Percentiles rank a stretch among this genome's conserved stretches.
Evolutionary conservation across 2,113 vertebrate species (phyloP).

Genomic region (Raphicerus campestris): DNA sequence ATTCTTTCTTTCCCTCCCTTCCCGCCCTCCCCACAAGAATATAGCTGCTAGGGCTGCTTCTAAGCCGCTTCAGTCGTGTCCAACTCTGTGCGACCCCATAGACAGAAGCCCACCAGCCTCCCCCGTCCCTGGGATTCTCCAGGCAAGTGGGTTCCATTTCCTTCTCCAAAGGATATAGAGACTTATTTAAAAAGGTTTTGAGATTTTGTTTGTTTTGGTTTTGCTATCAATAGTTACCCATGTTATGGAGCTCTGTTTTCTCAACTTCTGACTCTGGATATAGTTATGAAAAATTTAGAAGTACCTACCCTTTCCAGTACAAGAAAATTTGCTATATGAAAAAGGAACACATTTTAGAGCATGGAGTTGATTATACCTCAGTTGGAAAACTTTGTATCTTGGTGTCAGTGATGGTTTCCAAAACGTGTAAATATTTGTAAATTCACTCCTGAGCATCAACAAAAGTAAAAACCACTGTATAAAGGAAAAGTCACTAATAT

Average conservation of each 20-base stretch:
- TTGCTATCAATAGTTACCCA: background rate
- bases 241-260: background rate
- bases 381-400: background rate
- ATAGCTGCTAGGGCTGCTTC: background rate
- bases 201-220: background rate
- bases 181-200: background rate
- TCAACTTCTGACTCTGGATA: background rate
- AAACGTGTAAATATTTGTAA: background rate
- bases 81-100: too few species aligned
- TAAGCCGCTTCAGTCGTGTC: too few species aligned
- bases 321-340: background rate
- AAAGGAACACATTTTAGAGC: slow-evolving; percentile 16
- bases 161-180: background rate
- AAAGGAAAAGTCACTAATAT: background rate
- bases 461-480: background rate
- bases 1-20: background rate
- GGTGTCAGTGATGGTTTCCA: slow-evolving; percentile 4
- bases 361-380: background rate
- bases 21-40: background rate
- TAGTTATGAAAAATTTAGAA: background rate
- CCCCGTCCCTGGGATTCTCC: too few species aligned
- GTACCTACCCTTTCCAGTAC: background rate
- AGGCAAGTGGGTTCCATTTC: too few species aligned
- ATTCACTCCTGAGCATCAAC: background rate
- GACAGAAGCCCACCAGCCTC: too few species aligned